Evolutionary conservation across 35 echinoderm and acorn worm genomes (phyloP), one percentile per base, ranked within the genome.

Genomic region (Apostichopus californicus): DNA sequence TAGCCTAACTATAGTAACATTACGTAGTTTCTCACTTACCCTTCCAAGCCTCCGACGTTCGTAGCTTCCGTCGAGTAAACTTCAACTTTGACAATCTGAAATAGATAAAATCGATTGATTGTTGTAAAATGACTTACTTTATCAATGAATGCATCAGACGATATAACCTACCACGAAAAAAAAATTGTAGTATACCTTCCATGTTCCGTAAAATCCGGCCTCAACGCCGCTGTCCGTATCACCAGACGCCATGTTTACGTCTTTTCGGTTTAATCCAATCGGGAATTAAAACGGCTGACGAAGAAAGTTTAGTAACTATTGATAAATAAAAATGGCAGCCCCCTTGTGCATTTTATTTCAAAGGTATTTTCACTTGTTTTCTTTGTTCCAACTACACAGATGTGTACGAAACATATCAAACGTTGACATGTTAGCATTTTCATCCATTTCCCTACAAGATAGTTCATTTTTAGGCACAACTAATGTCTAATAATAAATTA

Each of bases 71-170:
- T 83, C 55, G 88, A 63, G 55, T 90, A 57, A 4, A 90, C 80
- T 70, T 94, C 93, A 54, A 94, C 88, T 77, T 78, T 85, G 56
- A 72, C 87, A 57, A 94, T 91, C 93, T 94, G 28, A 77, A 81
- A 83, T 71, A 34, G 56, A 89, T 11, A 4, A 78, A 75, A 75
- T 75, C 21, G 71, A 75, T 75, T 75, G 71, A 20, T 18, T 75
- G 15, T 75, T 22, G n/a, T n/a, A 22, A 8, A 61, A 9, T 17
- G 18, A 13, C 5, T 17, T 10, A 53, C 71, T 23, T 21, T 64
- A 89, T 17, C 7, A 10, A 71, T 28, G 12, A 58, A 5, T 23
- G 57, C 54, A 15, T 58, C 13, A 59, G 14, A 7, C 25, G 5
- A 25, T 13, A 61, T 13, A 59, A 59, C 59, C 3, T 1, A 87